Evolutionary conservation across 2,797 vertebrate genomes (phyloP).

Genomic region (Pogonophryne albipinna): DNA sequence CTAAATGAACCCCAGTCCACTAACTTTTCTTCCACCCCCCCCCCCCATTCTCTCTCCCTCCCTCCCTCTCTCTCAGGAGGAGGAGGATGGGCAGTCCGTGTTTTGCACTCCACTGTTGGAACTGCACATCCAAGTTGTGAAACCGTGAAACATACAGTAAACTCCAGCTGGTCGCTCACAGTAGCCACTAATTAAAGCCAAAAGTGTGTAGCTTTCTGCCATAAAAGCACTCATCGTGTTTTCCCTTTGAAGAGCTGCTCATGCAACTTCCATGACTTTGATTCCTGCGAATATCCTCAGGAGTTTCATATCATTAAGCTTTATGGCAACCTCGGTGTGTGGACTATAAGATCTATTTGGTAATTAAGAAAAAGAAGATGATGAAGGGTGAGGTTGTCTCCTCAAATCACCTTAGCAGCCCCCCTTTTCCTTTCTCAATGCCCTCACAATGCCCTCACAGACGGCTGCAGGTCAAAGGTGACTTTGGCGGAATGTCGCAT

Average conservation of each 20-base stretch:
- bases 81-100: conserved; percentile 11
- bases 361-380: conserved; percentile 39
- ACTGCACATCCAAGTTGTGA: not conserved
- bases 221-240: conserved; percentile 41
- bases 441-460: conserved; percentile 31
- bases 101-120: not conserved
- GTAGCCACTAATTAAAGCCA: conserved; percentile 22
- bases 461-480: conserved; percentile 61
- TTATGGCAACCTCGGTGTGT: conserved; percentile 26
- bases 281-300: conserved; percentile 49
- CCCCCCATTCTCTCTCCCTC: conserved; percentile 6
- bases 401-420: conserved; percentile 23
- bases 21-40: conserved; percentile 17
- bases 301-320: conserved; percentile 35
- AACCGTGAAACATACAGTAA: not conserved
- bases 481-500: conserved; percentile 63
- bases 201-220: conserved; percentile 19
- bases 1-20: conserved; percentile 54
- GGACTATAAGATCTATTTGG: conserved; percentile 30
- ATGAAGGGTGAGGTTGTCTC: conserved; percentile 26
- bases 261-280: conserved; percentile 47
- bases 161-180: not conserved
- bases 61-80: conserved; percentile 20
- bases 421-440: conserved; percentile 3
- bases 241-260: conserved; percentile 61